phyloP scores from a whole-genome alignment of 1,140 invertebrate species.

The Euglossa dilemma region DNA sequence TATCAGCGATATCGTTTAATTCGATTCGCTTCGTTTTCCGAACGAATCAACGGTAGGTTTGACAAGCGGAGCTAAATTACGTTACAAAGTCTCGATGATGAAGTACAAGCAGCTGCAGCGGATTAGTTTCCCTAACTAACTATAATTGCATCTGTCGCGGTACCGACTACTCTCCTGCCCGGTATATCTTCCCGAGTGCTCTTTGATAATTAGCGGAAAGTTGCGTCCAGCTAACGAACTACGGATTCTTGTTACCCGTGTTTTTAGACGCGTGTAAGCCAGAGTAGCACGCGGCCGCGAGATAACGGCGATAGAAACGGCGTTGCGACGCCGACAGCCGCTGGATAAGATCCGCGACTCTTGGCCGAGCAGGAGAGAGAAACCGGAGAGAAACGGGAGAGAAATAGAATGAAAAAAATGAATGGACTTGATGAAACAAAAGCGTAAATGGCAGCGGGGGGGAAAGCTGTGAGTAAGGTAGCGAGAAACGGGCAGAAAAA shows the following conservation, averaged over 20 bases:
- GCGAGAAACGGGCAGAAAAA: background rate
- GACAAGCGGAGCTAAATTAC: background rate
- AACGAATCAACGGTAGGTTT: background rate
- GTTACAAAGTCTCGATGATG: constrained; percentile 10
- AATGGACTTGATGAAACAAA: constrained; percentile 24
- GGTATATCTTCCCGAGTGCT: constrained; percentile 40
- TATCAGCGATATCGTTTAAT: background rate
- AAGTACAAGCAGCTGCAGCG: background rate
- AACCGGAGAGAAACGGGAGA: background rate
- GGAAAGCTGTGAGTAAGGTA: constrained; percentile 8
- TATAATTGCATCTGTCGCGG: constrained; percentile 45
- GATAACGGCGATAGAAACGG: background rate
- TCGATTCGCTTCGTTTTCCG: background rate
- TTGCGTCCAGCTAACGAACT: constrained; percentile 53
- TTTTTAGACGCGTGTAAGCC: background rate
- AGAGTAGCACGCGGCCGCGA: background rate
- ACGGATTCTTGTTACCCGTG: background rate
- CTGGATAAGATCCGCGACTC: background rate
- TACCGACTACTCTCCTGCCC: background rate
- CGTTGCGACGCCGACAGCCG: background rate
- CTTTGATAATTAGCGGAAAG: constrained; percentile 59
- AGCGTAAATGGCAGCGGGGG: background rate
- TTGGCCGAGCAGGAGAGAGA: too few relatives aligned
- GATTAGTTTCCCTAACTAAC: constrained; percentile 23
- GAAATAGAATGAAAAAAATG: background rate